phyloP scores from a whole-genome alignment of 2,113 vertebrate species.

The Chascanopsetta lugubris region DNA sequence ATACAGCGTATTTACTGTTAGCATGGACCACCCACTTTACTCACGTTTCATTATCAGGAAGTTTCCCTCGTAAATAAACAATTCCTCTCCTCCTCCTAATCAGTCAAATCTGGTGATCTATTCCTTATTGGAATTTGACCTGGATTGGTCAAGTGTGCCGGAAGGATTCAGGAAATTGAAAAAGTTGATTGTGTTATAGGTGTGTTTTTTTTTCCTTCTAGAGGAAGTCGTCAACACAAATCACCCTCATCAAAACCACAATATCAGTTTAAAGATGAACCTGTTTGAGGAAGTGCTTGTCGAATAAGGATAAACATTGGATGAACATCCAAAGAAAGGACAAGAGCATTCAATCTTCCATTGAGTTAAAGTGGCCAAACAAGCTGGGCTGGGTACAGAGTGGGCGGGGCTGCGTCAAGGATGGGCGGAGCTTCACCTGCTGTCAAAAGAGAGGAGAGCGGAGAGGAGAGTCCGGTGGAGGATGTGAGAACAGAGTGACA shows the following conservation, averaged over 20 bases:
- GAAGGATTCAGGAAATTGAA: too few species aligned
- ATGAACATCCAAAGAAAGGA: conserved; percentile 9
- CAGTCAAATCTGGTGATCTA: too few species aligned
- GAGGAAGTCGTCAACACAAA: background rate
- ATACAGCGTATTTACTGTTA: background rate
- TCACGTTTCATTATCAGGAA: background rate
- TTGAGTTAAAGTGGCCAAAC: conserved; percentile 60
- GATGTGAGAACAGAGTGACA: conserved; percentile 18
- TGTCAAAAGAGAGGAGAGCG: conserved; percentile 39
- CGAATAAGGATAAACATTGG: background rate
- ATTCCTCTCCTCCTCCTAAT: too few species aligned
- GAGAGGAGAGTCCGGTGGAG: background rate
- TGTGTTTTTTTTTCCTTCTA: too few species aligned
- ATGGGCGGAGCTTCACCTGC: conserved; percentile 67
- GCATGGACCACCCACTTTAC: background rate
- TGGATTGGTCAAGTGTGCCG: too few species aligned
- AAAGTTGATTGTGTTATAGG: too few species aligned
- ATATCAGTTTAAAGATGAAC: background rate
- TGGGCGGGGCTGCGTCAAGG: conserved; percentile 51
- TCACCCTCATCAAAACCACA: background rate
- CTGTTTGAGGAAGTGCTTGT: background rate
- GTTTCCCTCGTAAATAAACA: too few species aligned
- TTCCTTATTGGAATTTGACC: too few species aligned
- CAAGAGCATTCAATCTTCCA: background rate
- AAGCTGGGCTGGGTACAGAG: conserved; percentile 49